These are phyloP conservation scores for Margaritifera margaritifera DNA, from an alignment of 2,888 invertebrate genomes.

Conservation along the genomic window DNA sequence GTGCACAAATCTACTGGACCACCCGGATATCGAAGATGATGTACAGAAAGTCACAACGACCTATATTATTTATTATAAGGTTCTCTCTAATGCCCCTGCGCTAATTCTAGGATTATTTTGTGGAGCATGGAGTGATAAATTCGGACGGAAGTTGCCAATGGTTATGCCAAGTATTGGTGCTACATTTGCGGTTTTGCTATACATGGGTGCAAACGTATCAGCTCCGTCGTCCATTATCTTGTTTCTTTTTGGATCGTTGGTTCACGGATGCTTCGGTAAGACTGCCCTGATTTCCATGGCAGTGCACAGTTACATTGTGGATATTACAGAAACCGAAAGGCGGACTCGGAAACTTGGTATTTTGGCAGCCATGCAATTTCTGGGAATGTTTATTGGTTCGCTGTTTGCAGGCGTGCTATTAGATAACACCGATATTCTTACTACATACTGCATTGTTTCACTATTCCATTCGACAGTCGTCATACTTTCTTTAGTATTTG, in stretches of 20 bases:
- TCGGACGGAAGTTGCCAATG: conserved; percentile 66
- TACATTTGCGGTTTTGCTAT: conserved; percentile 60
- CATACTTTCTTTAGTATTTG: conserved; percentile 46
- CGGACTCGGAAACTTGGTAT: conserved; percentile 63
- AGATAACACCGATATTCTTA: conserved; percentile 48
- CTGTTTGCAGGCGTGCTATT: conserved; percentile 57
- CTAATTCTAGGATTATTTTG: conserved; percentile 66
- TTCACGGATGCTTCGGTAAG: conserved; percentile 68
- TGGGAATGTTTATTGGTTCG: conserved; percentile 69
- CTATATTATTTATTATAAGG: conserved; percentile 63
- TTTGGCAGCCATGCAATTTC: conserved; percentile 68
- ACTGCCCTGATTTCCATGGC: conserved; percentile 70
- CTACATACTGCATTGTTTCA: conserved; percentile 58
- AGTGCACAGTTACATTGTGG: conserved; percentile 67
- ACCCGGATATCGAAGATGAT: conserved; percentile 50
- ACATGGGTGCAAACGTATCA: conserved; percentile 54
- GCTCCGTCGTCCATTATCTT: conserved; percentile 40
- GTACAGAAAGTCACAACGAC: conserved; percentile 60
- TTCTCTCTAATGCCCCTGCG: conserved; percentile 66
- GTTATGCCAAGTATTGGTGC: conserved; percentile 66
- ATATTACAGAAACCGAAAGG: conserved; percentile 55
- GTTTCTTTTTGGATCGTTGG: conserved; percentile 59
- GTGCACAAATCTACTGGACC: conserved; percentile 42
- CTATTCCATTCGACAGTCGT: conserved; percentile 55
- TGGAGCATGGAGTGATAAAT: conserved; percentile 69